Conservation (phyloP, 1,140 invertebrate species). For the Drosophila paulistorum region DNA sequence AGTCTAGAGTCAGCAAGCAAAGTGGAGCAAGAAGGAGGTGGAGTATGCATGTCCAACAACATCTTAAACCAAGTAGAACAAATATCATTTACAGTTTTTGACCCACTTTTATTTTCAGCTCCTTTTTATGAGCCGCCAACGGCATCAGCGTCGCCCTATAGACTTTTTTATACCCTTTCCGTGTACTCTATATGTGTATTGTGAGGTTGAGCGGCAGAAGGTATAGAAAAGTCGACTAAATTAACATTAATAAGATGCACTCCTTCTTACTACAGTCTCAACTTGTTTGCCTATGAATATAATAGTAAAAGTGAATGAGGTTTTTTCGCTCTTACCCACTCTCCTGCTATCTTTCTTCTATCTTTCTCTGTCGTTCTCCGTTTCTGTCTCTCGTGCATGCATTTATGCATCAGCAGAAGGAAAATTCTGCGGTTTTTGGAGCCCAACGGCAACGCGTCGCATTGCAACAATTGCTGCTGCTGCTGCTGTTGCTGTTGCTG, state of each 20-base stretch:
- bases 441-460: conserved; percentile 31
- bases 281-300: conserved; percentile 69
- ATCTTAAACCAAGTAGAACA: conserved; percentile 80
- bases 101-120: conserved; percentile 75
- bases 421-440: conserved; percentile 43
- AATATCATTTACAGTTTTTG: conserved; percentile 81
- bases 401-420: conserved; percentile 47
- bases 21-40: background rate
- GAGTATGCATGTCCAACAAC: conserved; percentile 46
- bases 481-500: conserved; percentile 9
- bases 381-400: conserved; percentile 33
- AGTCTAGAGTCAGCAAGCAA: no score
- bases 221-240: background rate
- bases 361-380: conserved; percentile 7
- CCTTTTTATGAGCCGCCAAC: conserved; percentile 66
- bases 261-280: conserved; percentile 17
- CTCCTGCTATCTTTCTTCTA: conserved; percentile 13
- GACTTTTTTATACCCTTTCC: conserved; percentile 29
- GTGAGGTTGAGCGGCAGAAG: background rate
- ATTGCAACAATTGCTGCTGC: conserved; percentile 6
- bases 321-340: conserved; percentile 36
- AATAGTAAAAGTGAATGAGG: conserved; percentile 79
- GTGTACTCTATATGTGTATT: background rate
- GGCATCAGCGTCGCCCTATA: conserved; percentile 53
- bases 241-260: background rate